phyloP scores from a whole-genome alignment of 2,888 invertebrate genomes.

The Clanis bilineata region DNA sequence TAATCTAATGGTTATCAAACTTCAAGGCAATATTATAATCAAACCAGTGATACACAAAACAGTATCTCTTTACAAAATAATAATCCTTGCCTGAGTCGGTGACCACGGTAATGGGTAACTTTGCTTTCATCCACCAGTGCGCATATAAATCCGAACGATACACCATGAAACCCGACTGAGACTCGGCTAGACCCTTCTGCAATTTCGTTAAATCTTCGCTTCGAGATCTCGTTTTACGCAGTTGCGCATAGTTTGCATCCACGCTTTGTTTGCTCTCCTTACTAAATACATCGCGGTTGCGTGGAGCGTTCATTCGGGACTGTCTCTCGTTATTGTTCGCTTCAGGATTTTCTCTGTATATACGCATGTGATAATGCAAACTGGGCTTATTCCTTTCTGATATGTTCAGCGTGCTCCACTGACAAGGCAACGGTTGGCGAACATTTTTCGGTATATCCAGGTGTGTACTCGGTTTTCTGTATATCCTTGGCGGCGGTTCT shows the following conservation, averaged over 20 bases:
- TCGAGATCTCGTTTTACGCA: slow-evolving; percentile 67
- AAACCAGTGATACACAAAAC: slow-evolving; percentile 80
- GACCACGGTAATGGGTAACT: slow-evolving; percentile 86
- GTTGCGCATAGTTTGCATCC: slow-evolving; percentile 40
- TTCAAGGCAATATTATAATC: slow-evolving; percentile 79
- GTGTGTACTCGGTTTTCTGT: slow-evolving; percentile 73
- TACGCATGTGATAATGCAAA: slow-evolving; percentile 78
- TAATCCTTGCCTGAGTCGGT: slow-evolving; percentile 83
- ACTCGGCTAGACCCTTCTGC: slow-evolving; percentile 67
- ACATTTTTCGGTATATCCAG: slow-evolving; percentile 75
- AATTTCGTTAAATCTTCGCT: slow-evolving; percentile 75
- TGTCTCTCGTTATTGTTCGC: slow-evolving; percentile 44
- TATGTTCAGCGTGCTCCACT: slow-evolving; percentile 78
- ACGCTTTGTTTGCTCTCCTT: slow-evolving; percentile 48
- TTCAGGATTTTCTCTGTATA: slow-evolving; percentile 66
- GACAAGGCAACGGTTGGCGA: slow-evolving; percentile 62
- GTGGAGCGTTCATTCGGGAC: slow-evolving; percentile 55
- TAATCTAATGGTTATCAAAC: slow-evolving; percentile 79
- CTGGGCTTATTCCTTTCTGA: slow-evolving; percentile 74
- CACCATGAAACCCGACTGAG: slow-evolving; percentile 77
- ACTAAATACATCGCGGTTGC: slow-evolving; percentile 61
- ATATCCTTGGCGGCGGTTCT: slow-evolving; percentile 71
- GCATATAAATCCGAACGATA: slow-evolving; percentile 94
- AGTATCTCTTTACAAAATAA: slow-evolving; percentile 81
- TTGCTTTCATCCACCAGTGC: slow-evolving; percentile 96